These are phyloP conservation scores for Xyrichtys novacula DNA, from an alignment of 2,797 vertebrate species.

Conservation along the genomic window DNA sequence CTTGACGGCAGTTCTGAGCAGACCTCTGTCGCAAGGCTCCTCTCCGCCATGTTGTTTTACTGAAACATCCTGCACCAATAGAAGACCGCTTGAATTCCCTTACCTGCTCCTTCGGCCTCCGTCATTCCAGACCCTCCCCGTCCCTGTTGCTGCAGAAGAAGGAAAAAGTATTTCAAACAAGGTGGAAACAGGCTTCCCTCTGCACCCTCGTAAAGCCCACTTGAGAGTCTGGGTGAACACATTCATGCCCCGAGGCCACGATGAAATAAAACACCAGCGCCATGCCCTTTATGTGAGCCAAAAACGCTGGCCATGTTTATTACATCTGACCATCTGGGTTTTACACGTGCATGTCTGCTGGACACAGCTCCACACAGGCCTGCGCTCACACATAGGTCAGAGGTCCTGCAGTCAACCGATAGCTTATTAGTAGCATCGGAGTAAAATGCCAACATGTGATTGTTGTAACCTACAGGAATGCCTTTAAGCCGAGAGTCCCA, in stretches of 20 bases:
- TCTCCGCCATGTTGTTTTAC: constrained; percentile 75
- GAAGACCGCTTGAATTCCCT: constrained; percentile 69
- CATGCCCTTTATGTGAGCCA: constrained; percentile 69
- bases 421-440: constrained; percentile 57
- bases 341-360: constrained; percentile 73
- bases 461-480: constrained; percentile 30
- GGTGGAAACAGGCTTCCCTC: constrained; percentile 66
- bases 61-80: constrained; percentile 81
- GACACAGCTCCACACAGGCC: constrained; percentile 51
- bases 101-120: constrained; percentile 32
- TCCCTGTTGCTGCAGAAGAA: constrained; percentile 38
- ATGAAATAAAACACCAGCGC: constrained; percentile 78
- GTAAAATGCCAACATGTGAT: constrained; percentile 44
- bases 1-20: constrained; percentile 59
- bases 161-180: constrained; percentile 63
- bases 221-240: constrained; percentile 69
- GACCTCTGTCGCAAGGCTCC: constrained; percentile 70
- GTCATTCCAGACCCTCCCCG: constrained; percentile 51
- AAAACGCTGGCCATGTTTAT: constrained; percentile 76
- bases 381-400: constrained; percentile 58
- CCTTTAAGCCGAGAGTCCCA: constrained; percentile 9
- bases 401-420: constrained; percentile 59
- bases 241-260: constrained; percentile 68
- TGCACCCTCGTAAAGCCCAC: constrained; percentile 65
- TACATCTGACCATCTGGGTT: constrained; percentile 82